Evolutionary conservation across 2,113 vertebrate species (phyloP), one percentile per base, ranked within the genome.

Genomic region (Prinia subflava): DNA sequence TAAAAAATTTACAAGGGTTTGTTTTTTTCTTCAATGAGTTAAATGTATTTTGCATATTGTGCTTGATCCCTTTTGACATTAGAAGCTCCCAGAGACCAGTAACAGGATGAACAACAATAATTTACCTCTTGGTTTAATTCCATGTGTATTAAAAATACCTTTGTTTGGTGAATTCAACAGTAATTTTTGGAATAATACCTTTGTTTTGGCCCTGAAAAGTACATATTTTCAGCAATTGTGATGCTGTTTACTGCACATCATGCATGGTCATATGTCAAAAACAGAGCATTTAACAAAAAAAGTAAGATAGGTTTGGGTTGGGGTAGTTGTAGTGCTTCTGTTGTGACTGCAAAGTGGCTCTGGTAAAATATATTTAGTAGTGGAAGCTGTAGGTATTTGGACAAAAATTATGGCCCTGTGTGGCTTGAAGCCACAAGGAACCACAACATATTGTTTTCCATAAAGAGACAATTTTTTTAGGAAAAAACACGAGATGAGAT

Each of bases 211-310:
- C 33, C 47, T 83, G 52, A 90, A 89, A 57, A 53, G 57, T 21
- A 68, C 8, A 50, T 33, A 30, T 4, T 7, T 87, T 90, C 69
- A 75, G 41, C 35, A 96, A 77, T 60, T 78, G 11, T 35, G 30
- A 17, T 87, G 71, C 16, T 73, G 37, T 90, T 94, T 80, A 75
- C 68, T 44, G 6, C 35, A 89, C 35, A 57, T 77, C 55, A 93
- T 86, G 41, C 27, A 46, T 64, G 67, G 17, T 47, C 53, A 83
- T 49, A 46, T 3, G 1, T 69, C 83, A 96, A 97, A 96, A 24
- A 42, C n/a, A 92, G 39, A 95, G 37, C 56, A 77, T 75, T 95
- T 89, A 95, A 87, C 24, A 53, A 90, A 95, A 92, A 67, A 74
- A 53, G 50, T 41, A 83, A 92, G 91, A 77, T 56, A 64, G 10